Evolutionary conservation across 1,140 invertebrate species (phyloP), one percentile per base, ranked within the genome.

Genomic region (Whitmania pigra): DNA sequence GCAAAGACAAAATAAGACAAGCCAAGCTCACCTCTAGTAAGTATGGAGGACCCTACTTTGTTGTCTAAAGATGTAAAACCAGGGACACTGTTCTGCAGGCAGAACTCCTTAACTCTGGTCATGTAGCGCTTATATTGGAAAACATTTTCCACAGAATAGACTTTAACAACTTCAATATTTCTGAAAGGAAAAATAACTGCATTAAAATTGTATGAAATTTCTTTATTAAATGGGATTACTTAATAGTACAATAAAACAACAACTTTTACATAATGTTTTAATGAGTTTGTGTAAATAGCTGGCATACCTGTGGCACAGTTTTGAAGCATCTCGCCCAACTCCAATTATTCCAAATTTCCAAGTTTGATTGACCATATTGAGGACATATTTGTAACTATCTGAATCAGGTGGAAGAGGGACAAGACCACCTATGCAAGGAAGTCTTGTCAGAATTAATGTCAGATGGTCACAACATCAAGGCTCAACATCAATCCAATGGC

Each of bases 101-200:
- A 63, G 57, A 63, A 63, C 20, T 63, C 57, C 22, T 63, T 63
- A 31, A 63, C 18, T 31, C 29, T 63, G 22, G 57, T 17, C 57
- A 63, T 63, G 57, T 63, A 63, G 0, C 57, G 4, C 15, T 63
- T 63, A 31, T 63, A 63, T 31, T 63, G 57, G 22, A 25, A 63
- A 22, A 63, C 57, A 31, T 63, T 63, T 31, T 63, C 57, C 15
- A 63, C 57, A 15, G 57, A 22, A 18, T 63, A 63, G 22, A 63
- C 22, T 11, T 63, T 63, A 22, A 13, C 57, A 7, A 63, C 29
- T 31, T 63, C 29, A 1, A 63, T 17, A n/a, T 63, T 63, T 63
- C 57, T 63, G 29, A 63, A 63, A 63, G 4, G 22, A 15, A 25
- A 25, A 63, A 22, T 31, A 22, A 11, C 11, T 63, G 57, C 20